These are phyloP conservation scores for Catagonus wagneri DNA, from an alignment of 2,113 vertebrate species.

Conservation along the genomic window DNA sequence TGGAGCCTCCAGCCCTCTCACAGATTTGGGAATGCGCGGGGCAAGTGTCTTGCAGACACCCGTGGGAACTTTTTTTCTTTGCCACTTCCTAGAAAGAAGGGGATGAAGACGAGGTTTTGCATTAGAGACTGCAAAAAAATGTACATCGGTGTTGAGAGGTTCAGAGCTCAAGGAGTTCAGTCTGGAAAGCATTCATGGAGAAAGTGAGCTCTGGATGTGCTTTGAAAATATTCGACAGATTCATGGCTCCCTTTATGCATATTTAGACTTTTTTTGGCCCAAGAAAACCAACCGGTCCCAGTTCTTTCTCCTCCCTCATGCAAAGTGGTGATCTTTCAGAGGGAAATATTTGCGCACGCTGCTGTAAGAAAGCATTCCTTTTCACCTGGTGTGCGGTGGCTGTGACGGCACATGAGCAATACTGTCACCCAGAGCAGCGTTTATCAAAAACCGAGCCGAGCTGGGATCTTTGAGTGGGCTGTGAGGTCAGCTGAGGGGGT, in stretches of 20 bases:
- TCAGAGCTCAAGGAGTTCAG: neutral
- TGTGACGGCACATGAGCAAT: neutral
- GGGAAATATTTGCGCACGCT: neutral
- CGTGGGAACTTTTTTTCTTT: neutral
- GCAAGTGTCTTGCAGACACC: neutral
- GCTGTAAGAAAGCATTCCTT: neutral
- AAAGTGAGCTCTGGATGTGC: neutral
- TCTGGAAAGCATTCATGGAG: neutral
- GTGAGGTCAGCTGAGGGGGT: neutral
- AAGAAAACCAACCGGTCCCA: constrained; percentile 37
- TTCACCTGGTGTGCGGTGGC: neutral
- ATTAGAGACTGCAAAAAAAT: neutral
- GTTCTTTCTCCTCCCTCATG: neutral
- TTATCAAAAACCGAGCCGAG: neutral
- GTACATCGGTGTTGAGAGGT: neutral
- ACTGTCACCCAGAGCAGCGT: neutral
- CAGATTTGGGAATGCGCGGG: neutral
- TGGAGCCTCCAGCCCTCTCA: neutral
- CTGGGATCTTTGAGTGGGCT: neutral
- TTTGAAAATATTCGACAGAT: constrained; percentile 43
- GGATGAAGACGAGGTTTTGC: neutral
- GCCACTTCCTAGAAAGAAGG: neutral
- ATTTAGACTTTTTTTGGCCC: neutral
- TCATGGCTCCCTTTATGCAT: neutral
- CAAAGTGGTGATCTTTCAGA: neutral